Conservation (phyloP, 2,113 vertebrate genomes). For the Sphyrna mokarran region DNA sequence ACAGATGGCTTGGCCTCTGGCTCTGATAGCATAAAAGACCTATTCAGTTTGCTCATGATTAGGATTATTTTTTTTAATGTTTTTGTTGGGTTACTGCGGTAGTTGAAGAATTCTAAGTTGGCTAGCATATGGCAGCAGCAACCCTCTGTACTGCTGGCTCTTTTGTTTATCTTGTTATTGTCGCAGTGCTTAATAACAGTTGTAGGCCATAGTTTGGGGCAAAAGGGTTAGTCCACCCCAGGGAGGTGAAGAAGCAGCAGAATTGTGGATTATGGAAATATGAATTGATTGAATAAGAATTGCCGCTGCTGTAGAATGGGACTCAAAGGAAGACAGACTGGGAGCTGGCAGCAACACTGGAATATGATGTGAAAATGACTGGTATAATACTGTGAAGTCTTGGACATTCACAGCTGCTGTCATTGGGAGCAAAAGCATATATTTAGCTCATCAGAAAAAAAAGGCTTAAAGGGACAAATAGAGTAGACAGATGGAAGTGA, state of each 20-base stretch:
- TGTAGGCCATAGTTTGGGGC: constrained; percentile 86
- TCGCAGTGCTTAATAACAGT: constrained; percentile 92
- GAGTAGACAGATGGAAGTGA: constrained; percentile 67
- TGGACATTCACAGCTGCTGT: constrained; percentile 88
- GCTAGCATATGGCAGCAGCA: constrained; percentile 89
- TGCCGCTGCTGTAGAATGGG: constrained; percentile 72
- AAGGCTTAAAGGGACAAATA: constrained; percentile 52
- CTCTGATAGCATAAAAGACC: constrained; percentile 56
- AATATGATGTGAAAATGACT: constrained; percentile 38
- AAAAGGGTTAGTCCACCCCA: constrained; percentile 89
- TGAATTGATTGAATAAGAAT: constrained; percentile 88
- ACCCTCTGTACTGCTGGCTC: constrained; percentile 72
- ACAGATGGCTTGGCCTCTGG: constrained; percentile 47
- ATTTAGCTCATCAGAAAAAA: constrained; percentile 69
- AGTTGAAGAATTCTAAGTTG: constrained; percentile 46
- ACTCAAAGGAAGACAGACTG: constrained; percentile 83
- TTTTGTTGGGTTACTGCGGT: constrained; percentile 58
- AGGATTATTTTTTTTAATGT: constrained; percentile 59
- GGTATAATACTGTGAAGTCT: constrained; percentile 54
- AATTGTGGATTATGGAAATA: constrained; percentile 99
- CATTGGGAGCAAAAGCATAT: constrained; percentile 73
- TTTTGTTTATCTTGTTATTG: constrained; percentile 95
- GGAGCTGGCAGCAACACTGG: constrained; percentile 58
- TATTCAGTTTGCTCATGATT: constrained; percentile 57
- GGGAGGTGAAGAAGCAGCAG: constrained; percentile 78